These are phyloP conservation scores for Enteromius trimaculatus DNA, from an alignment of 2,797 vertebrate species.

Conservation along the genomic window DNA sequence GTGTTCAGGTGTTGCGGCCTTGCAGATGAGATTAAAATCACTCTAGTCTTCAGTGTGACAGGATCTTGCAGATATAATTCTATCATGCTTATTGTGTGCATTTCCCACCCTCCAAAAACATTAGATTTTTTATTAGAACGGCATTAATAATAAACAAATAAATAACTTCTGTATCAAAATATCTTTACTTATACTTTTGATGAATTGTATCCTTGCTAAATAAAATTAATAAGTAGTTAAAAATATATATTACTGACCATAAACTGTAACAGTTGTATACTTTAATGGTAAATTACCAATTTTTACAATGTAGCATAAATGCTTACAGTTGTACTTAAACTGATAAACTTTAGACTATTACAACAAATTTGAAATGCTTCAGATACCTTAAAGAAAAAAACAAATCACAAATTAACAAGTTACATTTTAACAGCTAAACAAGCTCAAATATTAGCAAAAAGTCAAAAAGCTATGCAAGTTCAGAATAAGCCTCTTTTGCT, in stretches of 20 bases:
- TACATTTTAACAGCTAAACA: too few relatives aligned
- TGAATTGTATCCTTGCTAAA: too few relatives aligned
- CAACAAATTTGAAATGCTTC: background rate
- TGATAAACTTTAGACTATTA: background rate
- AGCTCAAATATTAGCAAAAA: too few relatives aligned
- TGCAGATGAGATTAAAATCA: background rate
- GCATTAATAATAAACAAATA: background rate
- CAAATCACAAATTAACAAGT: too few relatives aligned
- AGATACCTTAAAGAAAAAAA: background rate
- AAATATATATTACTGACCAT: too few relatives aligned
- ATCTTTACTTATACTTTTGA: too few relatives aligned
- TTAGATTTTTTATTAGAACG: background rate
- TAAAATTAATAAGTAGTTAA: too few relatives aligned
- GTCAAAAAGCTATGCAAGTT: background rate
- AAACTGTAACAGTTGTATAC: too few relatives aligned
- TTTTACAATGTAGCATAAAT: background rate
- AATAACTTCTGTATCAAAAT: too few relatives aligned
- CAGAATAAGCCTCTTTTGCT: background rate
- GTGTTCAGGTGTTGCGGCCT: background rate
- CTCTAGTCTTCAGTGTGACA: background rate
- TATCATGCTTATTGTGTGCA: background rate
- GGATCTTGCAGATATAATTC: background rate
- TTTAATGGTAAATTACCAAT: too few relatives aligned
- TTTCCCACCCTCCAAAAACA: too few relatives aligned
- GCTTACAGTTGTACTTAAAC: background rate